Evolutionary conservation across 2,113 vertebrate species (phyloP), one percentile per base, ranked within the genome.

Genomic region (Macrotus californicus): DNA sequence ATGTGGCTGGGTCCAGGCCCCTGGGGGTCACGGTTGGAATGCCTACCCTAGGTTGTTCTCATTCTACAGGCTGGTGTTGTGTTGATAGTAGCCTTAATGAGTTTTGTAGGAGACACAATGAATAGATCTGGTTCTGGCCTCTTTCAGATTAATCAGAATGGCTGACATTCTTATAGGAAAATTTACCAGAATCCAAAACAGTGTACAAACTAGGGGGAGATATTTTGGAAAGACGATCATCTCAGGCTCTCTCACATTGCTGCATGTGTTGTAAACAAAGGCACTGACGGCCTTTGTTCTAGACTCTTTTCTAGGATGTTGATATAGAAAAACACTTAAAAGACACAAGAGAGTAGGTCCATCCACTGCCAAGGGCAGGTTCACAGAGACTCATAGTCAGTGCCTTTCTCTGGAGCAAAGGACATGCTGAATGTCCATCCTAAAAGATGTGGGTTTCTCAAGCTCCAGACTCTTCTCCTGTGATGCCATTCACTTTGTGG

Each of bases 351-450:
- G 15, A 72, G 7, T 48, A 7, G 41, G 24, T 72, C 9, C 9
- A 7, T 24, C 18, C 5, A 22, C 19, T 26, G 4, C 5, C 13
- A 76, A 72, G 36, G 6, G 7, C 5, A 54, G 22, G 24, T 76
- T 54, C 39, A 1, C 7, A 29, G 48, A 67, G 13, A 19, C 31
- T 29, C 46, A 16, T 0, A 59, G 36, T 56, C 26, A 36, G 48
- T 6, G 11, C 9, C 9, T 87, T 76, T 26, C 69, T 39, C 50
- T 76, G 70, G 24, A 76, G 39, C 69, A 43, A 41, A 66, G n/a
- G 10, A 11, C n/a, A 39, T 15, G 50, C 9, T 1, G 2, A 61
- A 2, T 0, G 15, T 36, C 70, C 50, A 6, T 31, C 36, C 64
- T 6, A 7, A 70, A 54, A 89, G 4, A 26, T 4, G 2, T 6